Percentiles rank a stretch among this genome's conserved stretches.
These are phyloP conservation scores for Actias luna DNA, from an alignment of 2,888 invertebrate species.

Conservation along the genomic window DNA sequence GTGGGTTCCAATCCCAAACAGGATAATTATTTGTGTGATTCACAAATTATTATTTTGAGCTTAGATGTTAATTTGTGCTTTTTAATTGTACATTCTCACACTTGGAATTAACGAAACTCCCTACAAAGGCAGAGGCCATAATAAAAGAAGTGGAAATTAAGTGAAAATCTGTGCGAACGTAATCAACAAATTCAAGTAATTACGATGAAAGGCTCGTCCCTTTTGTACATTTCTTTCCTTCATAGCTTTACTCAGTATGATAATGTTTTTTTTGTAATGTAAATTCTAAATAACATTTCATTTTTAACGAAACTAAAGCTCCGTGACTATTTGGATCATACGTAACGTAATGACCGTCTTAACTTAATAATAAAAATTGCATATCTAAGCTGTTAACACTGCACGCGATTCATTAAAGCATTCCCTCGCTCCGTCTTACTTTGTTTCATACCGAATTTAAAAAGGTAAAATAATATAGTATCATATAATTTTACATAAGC, in stretches of 20 bases:
- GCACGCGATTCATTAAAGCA: conserved; percentile 36
- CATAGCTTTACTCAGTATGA: not conserved
- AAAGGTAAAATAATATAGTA: no score
- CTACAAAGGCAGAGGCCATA: no score
- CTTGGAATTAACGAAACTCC: no score
- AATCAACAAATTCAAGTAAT: no score
- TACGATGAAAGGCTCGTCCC: not conserved
- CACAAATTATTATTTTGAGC: no score
- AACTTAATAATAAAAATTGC: conserved; percentile 46
- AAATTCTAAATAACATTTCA: not conserved
- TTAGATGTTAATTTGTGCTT: no score
- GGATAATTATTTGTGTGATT: no score
- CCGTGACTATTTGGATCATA: no score
- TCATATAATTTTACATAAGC: no score
- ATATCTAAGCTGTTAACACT: conserved; percentile 39
- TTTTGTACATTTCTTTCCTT: not conserved
- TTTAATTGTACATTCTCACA: no score
- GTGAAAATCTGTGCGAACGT: not conserved
- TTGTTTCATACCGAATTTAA: not conserved
- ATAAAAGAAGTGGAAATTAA: not conserved
- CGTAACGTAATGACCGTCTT: conserved; percentile 38
- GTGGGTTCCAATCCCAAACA: no score
- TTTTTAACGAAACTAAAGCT: not conserved
- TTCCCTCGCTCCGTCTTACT: conserved; percentile 4
- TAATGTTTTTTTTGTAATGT: not conserved